Conservation (phyloP, 2,113 vertebrate species). For the Forbesichthys agassizii region DNA sequence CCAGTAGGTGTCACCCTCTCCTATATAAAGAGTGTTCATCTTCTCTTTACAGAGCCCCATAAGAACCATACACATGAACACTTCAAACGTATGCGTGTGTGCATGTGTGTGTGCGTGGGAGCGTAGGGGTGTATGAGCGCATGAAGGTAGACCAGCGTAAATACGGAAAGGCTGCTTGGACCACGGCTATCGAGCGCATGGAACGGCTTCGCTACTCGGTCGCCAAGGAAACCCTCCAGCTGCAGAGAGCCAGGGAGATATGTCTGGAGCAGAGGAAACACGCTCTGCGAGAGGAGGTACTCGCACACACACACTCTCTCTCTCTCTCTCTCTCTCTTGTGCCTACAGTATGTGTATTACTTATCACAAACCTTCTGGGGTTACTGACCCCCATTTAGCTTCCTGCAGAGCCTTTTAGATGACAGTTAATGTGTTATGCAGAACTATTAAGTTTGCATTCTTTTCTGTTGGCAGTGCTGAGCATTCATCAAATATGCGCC, state of each 20-base stretch:
- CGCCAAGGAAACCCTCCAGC: constrained; percentile 95
- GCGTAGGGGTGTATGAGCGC: constrained; percentile 87
- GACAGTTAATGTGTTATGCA: too few species aligned
- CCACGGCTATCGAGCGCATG: constrained; percentile 91
- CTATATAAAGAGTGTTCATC: background rate
- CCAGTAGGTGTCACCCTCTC: constrained; percentile 54
- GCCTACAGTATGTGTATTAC: too few species aligned
- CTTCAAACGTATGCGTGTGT: background rate
- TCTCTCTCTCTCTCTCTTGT: background rate
- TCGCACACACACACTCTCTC: background rate
- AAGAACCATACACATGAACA: background rate
- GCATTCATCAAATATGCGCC: too few species aligned
- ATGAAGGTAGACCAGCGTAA: constrained; percentile 95
- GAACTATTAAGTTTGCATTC: too few species aligned
- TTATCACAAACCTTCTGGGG: too few species aligned
- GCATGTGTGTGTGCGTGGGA: constrained; percentile 17
- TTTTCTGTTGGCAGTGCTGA: too few species aligned
- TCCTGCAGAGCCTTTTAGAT: too few species aligned
- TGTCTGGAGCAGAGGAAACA: constrained; percentile 95
- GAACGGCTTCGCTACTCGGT: constrained; percentile 92
- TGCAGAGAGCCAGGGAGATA: constrained; percentile 97
- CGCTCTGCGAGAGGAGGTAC: constrained; percentile 89
- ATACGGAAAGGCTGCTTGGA: constrained; percentile 95
- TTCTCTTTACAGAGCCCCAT: background rate
- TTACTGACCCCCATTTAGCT: too few species aligned